phyloP scores from a whole-genome alignment of 1,140 invertebrate genomes.

The Coelopa frigida region DNA sequence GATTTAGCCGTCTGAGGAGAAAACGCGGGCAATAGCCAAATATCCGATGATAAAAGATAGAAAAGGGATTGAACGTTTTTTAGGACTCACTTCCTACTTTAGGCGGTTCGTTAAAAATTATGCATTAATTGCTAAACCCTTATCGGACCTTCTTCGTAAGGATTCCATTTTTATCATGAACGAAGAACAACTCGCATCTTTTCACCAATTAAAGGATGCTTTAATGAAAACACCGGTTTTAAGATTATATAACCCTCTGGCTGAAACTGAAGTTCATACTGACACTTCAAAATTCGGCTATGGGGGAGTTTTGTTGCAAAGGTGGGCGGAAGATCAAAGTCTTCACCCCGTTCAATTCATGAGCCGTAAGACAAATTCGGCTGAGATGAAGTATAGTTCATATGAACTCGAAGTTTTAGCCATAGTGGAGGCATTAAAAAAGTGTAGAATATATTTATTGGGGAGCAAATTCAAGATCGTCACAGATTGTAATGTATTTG shows the following conservation, averaged over 20 bases:
- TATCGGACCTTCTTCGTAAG: too few species aligned
- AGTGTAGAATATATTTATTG: slow-evolving; percentile 23
- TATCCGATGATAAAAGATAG: slow-evolving; percentile 13
- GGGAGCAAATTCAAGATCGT: slow-evolving; percentile 17
- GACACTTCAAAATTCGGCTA: slow-evolving; percentile 30
- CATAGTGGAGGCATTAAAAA: slow-evolving; percentile 40
- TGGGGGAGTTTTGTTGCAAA: slow-evolving; percentile 37
- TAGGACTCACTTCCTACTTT: slow-evolving; percentile 38
- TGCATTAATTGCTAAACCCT: too few species aligned
- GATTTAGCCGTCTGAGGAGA: slow-evolving; percentile 23
- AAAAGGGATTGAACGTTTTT: slow-evolving; percentile 35
- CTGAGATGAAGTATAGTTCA: slow-evolving; percentile 32
- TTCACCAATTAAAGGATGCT: slow-evolving; percentile 9
- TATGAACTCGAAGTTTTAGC: slow-evolving; percentile 44
- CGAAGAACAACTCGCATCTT: slow-evolving; percentile 9
- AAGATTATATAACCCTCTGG: slow-evolving; percentile 26
- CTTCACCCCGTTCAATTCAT: slow-evolving; percentile 45
- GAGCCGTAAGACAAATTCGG: slow-evolving; percentile 38
- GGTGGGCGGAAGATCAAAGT: slow-evolving; percentile 25
- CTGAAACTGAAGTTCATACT: slow-evolving; percentile 39
- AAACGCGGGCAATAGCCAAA: slow-evolving; percentile 28
- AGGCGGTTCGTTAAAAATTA: slow-evolving; percentile 35
- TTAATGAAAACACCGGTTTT: slow-evolving; percentile 30
- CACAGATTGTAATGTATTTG: slow-evolving; percentile 35
- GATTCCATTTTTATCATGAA: slow-evolving; percentile 8